Conservation (phyloP, 2,888 invertebrate species). For the Schrankia costaestrigalis region DNA sequence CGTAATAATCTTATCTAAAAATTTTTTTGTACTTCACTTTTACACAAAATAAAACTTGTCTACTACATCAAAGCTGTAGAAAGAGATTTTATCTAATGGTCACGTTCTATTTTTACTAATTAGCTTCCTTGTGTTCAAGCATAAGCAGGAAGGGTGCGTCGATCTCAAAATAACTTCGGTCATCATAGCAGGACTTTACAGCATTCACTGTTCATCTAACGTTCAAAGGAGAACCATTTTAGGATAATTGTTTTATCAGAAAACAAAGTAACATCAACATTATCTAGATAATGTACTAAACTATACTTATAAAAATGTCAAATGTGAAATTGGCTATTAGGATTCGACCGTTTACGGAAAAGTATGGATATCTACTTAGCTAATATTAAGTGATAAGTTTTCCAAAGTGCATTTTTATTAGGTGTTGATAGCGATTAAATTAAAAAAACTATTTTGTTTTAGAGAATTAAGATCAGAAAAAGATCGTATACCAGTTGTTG, state of each 20-base stretch:
- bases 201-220: conserved; percentile 19
- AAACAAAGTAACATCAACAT: neutral
- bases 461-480: conserved; percentile 65
- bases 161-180: conserved; percentile 51
- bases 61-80: no score
- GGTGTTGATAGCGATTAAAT: no score
- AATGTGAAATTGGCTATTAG: conserved; percentile 84
- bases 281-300: no score
- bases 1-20: no score
- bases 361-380: conserved; percentile 75
- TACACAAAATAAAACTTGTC: no score
- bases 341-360: conserved; percentile 83
- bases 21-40: no score
- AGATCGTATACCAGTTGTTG: conserved; percentile 62
- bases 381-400: no score
- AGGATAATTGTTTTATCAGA: no score
- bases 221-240: conserved; percentile 4
- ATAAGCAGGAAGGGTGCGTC: conserved; percentile 41
- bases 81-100: no score
- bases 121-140: conserved; percentile 22
- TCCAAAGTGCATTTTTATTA: conserved; percentile 3
- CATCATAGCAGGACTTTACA: conserved; percentile 12
- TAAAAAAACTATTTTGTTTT: conserved; percentile 36
- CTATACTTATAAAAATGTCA: conserved; percentile 63
- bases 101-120: conserved; percentile 34